Percentiles rank a stretch among this genome's conserved stretches.
These are phyloP conservation scores for Lasioglossum calceatum DNA, from an alignment of 2,888 invertebrate genomes.

Conservation along the genomic window DNA sequence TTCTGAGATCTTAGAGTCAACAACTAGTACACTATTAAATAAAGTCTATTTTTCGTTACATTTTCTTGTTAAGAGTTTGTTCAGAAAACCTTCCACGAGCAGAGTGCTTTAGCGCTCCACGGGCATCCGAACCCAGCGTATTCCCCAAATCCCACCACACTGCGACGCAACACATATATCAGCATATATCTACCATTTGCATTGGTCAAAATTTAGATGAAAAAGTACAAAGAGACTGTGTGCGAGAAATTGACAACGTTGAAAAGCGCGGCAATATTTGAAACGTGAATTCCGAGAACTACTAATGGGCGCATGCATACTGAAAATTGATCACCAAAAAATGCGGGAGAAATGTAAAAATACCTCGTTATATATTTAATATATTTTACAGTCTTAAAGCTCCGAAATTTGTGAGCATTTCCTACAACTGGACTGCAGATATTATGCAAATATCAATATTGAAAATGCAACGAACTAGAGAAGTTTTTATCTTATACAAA, in stretches of 20 bases:
- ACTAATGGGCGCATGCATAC: too few relatives aligned
- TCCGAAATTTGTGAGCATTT: background rate
- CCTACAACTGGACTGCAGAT: background rate
- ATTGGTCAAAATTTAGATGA: too few relatives aligned
- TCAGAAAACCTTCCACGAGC: too few relatives aligned
- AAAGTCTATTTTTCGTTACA: too few relatives aligned
- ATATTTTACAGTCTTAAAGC: background rate
- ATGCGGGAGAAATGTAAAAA: background rate
- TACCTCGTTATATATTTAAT: conserved; percentile 16
- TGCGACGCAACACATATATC: too few relatives aligned
- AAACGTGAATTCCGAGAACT: background rate
- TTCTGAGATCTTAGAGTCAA: too few relatives aligned
- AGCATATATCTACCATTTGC: background rate
- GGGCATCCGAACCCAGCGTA: too few relatives aligned
- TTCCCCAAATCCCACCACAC: too few relatives aligned
- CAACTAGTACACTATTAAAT: too few relatives aligned
- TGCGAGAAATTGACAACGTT: conserved; percentile 85
- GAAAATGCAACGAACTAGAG: background rate
- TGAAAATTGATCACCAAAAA: background rate
- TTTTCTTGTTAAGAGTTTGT: too few relatives aligned
- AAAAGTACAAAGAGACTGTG: background rate
- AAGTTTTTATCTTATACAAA: background rate
- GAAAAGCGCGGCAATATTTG: conserved; percentile 88
- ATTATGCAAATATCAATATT: background rate
- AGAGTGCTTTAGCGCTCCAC: too few relatives aligned